Base-by-base conservation (phyloP, 2,797 vertebrate genomes). In the Sphenopsis melanotis region DNA sequence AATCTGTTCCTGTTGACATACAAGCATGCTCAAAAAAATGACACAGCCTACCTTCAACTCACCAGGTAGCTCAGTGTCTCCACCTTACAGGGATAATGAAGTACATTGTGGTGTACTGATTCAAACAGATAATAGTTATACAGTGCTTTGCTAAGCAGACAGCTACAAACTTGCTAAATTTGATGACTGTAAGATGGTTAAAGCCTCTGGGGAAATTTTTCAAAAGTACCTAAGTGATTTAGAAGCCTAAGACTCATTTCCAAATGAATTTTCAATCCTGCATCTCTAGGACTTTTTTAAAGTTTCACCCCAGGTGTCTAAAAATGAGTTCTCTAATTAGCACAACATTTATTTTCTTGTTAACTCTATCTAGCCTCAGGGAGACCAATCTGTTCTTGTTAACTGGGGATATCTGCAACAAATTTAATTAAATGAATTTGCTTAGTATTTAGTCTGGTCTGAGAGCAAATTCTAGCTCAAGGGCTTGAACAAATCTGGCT, bases 271-370 rank as follows among this genome's bases (percentile, higher is more conserved):
- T 93, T 90, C 90, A 94, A 91, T 92, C 83, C 70, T 59, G 56
- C 74, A 84, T 89, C 66, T 91, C 80, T 32, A 92, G 59, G 52
- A 92, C 86, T 87, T 95, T 95, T 71, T 81, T 52, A 32, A 91
- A 94, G 61, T 94, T 94, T 87, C 59, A 95, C 93, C 77, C 68
- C 87, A 87, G 92, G 94, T 96, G 87, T n/a, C 87, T 95, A 74
- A 92, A 94, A 94, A 94, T 71, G 68, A 95, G 87, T 91, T 95
- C 78, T 89, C 86, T 91, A 97, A 97, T 96, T 97, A 97, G 94
- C 87, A 93, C 88, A 93, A 95, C 95, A 95, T 90, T 90, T 92
- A 95, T 89, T 92, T 95, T 93, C 88, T 90, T 92, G 92, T 95
- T 95, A 95, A 89, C 82, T 87, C 87, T 60, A 87, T 37, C 78